Conservation (phyloP, 2,888 invertebrate genomes). For the Azorinus chamasolen region DNA sequence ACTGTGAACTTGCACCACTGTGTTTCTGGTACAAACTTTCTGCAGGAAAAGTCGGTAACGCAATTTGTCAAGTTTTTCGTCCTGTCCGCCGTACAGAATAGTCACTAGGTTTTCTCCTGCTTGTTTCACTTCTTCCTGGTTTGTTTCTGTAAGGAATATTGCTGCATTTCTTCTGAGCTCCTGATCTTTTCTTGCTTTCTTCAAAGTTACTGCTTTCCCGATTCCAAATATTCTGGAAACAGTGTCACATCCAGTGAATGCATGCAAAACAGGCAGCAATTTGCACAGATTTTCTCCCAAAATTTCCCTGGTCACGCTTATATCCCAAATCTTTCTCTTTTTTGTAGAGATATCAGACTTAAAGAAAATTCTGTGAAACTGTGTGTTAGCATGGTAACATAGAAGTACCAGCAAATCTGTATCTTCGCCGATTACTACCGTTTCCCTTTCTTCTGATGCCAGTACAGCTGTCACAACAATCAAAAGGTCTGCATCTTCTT, state of each 20-base stretch:
- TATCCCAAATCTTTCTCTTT: slow-evolving; percentile 59
- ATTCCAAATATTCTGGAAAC: slow-evolving; percentile 52
- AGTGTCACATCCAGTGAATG: slow-evolving; percentile 66
- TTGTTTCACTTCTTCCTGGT: no score
- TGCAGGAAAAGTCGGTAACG: not conserved
- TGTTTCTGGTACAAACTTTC: no score
- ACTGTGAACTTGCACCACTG: no score
- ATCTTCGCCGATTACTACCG: slow-evolving; percentile 70
- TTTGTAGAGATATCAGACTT: slow-evolving; percentile 43
- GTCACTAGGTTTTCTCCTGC: no score
- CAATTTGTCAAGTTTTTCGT: no score
- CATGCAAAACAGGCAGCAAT: slow-evolving; percentile 58
- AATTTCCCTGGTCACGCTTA: slow-evolving; percentile 12
- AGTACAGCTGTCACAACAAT: slow-evolving; percentile 65
- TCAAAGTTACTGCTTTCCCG: slow-evolving; percentile 49
- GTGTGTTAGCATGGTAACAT: slow-evolving; percentile 54
- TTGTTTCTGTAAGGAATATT: no score
- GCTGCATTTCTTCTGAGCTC: slow-evolving; percentile 15
- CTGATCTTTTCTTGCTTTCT: slow-evolving; percentile 31
- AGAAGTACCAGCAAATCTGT: slow-evolving; percentile 73
- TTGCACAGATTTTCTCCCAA: slow-evolving; percentile 22
- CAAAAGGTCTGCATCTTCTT: slow-evolving; percentile 68
- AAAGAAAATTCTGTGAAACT: slow-evolving; percentile 44
- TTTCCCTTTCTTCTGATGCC: slow-evolving; percentile 18
- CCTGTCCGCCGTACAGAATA: no score